phyloP scores from a whole-genome alignment of 92 coral and sea anemone genomes.

The Actinostola sp. region DNA sequence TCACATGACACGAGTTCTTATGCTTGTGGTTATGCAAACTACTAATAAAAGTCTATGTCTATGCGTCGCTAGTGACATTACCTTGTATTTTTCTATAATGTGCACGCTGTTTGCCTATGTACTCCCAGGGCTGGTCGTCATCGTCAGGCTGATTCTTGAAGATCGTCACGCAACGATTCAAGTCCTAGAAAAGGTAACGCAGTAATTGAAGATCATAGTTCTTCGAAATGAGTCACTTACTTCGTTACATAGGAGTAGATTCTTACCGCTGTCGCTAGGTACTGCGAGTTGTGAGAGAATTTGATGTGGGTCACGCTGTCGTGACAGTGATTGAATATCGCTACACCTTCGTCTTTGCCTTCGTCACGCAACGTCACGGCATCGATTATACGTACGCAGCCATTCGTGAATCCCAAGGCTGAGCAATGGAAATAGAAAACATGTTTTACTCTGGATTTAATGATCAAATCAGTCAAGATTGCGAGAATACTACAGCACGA shows the following conservation, averaged over 20 bases:
- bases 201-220: no score
- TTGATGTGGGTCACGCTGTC: constrained; percentile 89
- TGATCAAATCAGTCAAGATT: no score
- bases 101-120: constrained; percentile 94
- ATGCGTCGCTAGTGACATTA: not conserved
- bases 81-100: constrained; percentile 90
- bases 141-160: constrained; percentile 79
- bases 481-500: no score
- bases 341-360: constrained; percentile 86
- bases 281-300: constrained; percentile 93
- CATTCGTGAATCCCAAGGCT: constrained; percentile 96
- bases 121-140: constrained; percentile 83
- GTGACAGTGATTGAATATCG: constrained; percentile 92
- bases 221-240: no score
- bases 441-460: no score
- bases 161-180: constrained; percentile 92
- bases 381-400: constrained; percentile 89
- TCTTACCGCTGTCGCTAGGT: constrained; percentile 94
- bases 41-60: not conserved
- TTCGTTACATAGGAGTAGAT: no score
- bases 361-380: constrained; percentile 89
- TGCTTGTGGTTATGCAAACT: no score
- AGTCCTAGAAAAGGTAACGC: constrained; percentile 60
- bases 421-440: not conserved
- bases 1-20: no score